These are phyloP conservation scores for Hoplodrina blanda DNA, from an alignment of 2,888 invertebrate genomes.

Conservation along the genomic window DNA sequence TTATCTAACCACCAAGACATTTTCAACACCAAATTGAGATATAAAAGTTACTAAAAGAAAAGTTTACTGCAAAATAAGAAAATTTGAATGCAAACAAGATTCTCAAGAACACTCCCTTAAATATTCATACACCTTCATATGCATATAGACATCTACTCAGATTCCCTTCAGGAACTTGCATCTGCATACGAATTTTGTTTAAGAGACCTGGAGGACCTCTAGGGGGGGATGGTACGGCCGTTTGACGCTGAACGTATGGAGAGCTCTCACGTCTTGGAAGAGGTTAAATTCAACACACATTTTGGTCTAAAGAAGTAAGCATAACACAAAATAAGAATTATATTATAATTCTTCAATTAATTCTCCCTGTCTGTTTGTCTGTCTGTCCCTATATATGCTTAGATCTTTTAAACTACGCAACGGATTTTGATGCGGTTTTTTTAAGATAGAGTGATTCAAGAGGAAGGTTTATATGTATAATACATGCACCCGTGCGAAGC, in stretches of 20 bases:
- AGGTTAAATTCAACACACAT: constrained; percentile 11
- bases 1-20: too few relatives aligned
- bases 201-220: constrained; percentile 32
- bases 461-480: too few relatives aligned
- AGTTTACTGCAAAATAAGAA: constrained; percentile 3
- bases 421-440: too few relatives aligned
- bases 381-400: too few relatives aligned
- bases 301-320: constrained; percentile 6
- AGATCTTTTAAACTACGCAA: too few relatives aligned
- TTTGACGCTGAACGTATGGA: constrained; percentile 24
- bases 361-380: too few relatives aligned
- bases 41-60: neutral
- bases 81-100: constrained; percentile 33
- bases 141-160: constrained; percentile 40
- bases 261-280: constrained; percentile 6
- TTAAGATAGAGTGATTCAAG: too few relatives aligned
- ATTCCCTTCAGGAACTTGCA: constrained; percentile 32
- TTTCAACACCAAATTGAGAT: neutral
- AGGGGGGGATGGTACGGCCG: constrained; percentile 11
- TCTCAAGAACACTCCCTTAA: constrained; percentile 21
- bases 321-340: too few relatives aligned
- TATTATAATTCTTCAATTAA: too few relatives aligned
- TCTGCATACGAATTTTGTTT: constrained; percentile 44
- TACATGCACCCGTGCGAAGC: too few relatives aligned
- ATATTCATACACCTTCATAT: constrained; percentile 46